A percentile compares a stretch with the other conserved stretches of the same genome.
Conservation (phyloP, 2,888 invertebrate species). For the Meteorus cinctellus region DNA sequence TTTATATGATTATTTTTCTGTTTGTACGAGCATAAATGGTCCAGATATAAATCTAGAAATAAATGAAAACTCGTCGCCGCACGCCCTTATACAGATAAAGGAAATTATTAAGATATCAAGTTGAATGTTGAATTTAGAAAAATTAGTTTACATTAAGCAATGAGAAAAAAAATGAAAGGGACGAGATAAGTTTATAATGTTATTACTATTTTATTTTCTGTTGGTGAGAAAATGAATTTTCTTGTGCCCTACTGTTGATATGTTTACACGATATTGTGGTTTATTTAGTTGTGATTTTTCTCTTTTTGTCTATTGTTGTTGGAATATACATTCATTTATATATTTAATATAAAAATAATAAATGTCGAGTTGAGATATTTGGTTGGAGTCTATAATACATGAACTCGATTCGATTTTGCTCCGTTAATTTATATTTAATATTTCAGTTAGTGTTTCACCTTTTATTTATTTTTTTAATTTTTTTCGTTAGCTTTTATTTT, state of each 20-base stretch:
- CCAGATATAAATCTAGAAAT: conserved; percentile 14
- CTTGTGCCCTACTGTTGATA: conserved; percentile 16
- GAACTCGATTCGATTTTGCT: conserved; percentile 13
- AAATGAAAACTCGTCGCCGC: neutral
- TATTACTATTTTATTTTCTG: neutral
- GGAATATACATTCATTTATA: conserved; percentile 19
- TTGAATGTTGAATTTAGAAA: too few relatives aligned
- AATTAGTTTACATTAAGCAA: too few relatives aligned
- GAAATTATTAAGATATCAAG: too few relatives aligned
- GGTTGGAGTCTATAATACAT: conserved; percentile 4
- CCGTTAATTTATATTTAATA: neutral
- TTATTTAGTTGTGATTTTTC: neutral
- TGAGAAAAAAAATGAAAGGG: too few relatives aligned
- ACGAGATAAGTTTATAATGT: conserved; percentile 15
- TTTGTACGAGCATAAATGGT: conserved; percentile 35
- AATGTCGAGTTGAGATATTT: conserved; percentile 34
- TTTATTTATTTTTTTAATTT: conserved; percentile 22
- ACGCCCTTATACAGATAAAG: too few relatives aligned
- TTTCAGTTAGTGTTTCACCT: conserved; percentile 12
- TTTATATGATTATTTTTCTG: conserved; percentile 33
- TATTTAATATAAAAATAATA: conserved; percentile 43
- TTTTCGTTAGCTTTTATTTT: conserved; percentile 24
- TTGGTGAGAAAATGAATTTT: neutral
- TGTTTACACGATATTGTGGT: neutral
- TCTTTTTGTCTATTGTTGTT: neutral